Base-by-base conservation (phyloP, 2,797 vertebrate species). In the Bovichtus variegatus region DNA sequence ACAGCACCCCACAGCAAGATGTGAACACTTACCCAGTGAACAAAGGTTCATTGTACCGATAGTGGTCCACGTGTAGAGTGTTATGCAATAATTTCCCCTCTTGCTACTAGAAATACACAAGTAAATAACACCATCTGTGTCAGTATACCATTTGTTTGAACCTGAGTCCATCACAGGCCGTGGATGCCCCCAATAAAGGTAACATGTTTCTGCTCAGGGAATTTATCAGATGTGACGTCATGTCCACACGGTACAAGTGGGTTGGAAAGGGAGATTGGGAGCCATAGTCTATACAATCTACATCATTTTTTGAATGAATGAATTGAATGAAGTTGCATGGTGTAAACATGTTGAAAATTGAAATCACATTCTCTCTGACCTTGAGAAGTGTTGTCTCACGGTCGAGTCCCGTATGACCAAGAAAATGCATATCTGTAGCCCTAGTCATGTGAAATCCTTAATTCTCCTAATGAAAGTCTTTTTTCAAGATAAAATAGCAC, bases 21-120 rank as follows among this genome's bases (percentile, higher is more conserved):
- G 87, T 90, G 90, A 92, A 91, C 89, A 91, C 87, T 88, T 87
- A 85, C 74, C 70, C 66, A 80, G 77, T 78, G 88, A 92, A 93
- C 92, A 94, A 93, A 89, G 88, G 76, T 86, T 91, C 89, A 89
- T 93, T 93, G 92, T 93, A 86, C 74, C 79, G 84, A 71, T 74
- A 69, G 76, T 60, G 73, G 77, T 70, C 76, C 90, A 93, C 82
- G 81, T 92, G 89, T 80, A 75, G 69, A 87, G 76, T 87, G 79
- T 94, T 92, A 89, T 78, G 82, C 63, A 40, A 70, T 82, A 84
- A 90, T 89, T 87, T 90, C 44, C 75, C 73, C 64, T 84, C 46
- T 61, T 80, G 71, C 78, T 83, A 67, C 63, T 87, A 88, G 60
- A 78, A 83, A 85, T 64, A 75, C 72, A 87, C 76, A 80, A 78